These are phyloP conservation scores for Erythrocercus mccallii DNA, from an alignment of 2,113 vertebrate species.

Conservation along the genomic window DNA sequence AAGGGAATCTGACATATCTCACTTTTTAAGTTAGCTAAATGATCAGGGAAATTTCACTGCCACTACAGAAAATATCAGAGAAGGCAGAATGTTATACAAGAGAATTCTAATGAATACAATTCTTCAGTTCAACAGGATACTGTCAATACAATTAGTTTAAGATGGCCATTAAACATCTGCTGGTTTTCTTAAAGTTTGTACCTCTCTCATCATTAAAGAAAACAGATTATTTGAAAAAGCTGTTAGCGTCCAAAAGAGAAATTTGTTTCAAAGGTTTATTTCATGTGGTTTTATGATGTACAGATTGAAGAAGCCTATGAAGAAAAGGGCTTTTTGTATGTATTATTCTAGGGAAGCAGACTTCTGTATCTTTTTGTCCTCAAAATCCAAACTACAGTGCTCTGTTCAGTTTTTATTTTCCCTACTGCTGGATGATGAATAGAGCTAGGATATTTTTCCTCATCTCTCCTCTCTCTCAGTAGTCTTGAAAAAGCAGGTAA, in stretches of 20 bases:
- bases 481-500: background rate
- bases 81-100: background rate
- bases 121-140: slow-evolving; percentile 21
- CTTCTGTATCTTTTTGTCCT: background rate
- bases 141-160: slow-evolving; percentile 39
- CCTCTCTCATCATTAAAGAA: background rate
- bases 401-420: background rate
- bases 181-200: background rate
- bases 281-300: background rate
- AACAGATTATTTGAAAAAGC: background rate
- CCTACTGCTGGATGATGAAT: background rate
- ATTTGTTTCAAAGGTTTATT: slow-evolving; percentile 8
- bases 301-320: background rate
- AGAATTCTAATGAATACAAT: slow-evolving; percentile 15
- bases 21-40: background rate
- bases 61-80: background rate
- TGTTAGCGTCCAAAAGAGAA: background rate
- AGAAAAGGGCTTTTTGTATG: background rate
- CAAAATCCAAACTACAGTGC: background rate
- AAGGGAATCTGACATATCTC: background rate
- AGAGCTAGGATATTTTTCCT: background rate
- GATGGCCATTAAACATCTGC: slow-evolving; percentile 20
- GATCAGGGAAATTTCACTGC: background rate
- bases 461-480: background rate
- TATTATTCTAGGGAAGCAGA: background rate